Percentiles rank a stretch among this genome's conserved stretches.
Evolutionary conservation across 1,140 invertebrate species (phyloP).

Genomic region (Batillaria attramentaria): DNA sequence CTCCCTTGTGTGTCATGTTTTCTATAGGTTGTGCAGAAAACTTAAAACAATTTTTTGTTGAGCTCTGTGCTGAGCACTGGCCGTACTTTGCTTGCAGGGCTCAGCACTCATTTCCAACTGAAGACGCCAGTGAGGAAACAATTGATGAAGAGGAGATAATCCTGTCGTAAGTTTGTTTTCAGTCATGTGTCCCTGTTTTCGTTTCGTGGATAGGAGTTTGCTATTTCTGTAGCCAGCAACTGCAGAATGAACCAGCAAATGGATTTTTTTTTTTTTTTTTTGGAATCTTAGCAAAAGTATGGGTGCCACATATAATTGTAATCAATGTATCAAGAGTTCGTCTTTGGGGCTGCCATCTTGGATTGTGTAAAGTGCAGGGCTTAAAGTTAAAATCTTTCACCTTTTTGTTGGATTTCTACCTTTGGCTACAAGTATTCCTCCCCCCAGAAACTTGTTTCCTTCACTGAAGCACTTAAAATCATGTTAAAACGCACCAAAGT

Average conservation of each 20-base stretch:
- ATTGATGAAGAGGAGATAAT: slow-evolving; percentile 69
- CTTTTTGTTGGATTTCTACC: no score
- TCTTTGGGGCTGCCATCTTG: no score
- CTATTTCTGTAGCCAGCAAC: neutral
- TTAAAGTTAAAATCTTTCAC: no score
- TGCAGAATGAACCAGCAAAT: no score
- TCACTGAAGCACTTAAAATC: no score
- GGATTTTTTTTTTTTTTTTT: neutral
- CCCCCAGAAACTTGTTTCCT: no score
- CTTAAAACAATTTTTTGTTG: neutral
- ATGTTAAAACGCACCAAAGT: no score
- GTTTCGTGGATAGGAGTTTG: neutral
- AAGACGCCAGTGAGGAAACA: slow-evolving; percentile 60
- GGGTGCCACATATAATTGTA: neutral
- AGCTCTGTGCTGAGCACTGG: no score
- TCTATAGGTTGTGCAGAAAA: neutral
- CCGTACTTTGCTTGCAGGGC: slow-evolving; percentile 53
- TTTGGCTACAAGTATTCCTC: no score
- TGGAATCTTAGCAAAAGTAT: neutral
- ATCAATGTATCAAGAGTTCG: no score
- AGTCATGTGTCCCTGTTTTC: neutral
- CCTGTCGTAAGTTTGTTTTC: slow-evolving; percentile 58
- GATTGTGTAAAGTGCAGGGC: no score
- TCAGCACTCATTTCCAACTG: slow-evolving; percentile 61
- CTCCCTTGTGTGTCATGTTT: no score